These are phyloP conservation scores for Numenius phaeopus DNA, from an alignment of 2,797 vertebrate species.

Conservation along the genomic window DNA sequence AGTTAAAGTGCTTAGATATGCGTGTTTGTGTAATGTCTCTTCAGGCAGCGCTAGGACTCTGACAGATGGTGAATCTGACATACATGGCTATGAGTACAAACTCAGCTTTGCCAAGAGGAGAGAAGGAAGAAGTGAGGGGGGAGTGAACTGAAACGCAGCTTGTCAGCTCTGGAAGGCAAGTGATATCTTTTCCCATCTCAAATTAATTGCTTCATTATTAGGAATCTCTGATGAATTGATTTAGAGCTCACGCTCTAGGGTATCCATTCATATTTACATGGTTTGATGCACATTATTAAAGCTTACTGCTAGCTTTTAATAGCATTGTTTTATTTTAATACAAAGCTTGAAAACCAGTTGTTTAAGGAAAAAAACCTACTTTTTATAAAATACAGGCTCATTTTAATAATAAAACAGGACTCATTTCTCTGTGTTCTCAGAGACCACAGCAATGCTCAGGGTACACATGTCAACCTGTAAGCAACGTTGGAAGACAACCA, in stretches of 20 bases:
- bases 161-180: conserved; percentile 16
- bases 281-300: conserved; percentile 9
- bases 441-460: background rate
- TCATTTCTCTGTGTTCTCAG: background rate
- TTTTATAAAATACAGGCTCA: background rate
- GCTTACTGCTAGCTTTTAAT: background rate
- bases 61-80: conserved; percentile 32
- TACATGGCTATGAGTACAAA: background rate
- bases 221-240: conserved; percentile 25
- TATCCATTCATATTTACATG: conserved; percentile 1
- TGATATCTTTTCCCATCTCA: background rate
- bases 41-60: background rate
- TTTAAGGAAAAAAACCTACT: background rate
- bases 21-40: background rate
- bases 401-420: background rate
- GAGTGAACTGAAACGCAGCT: conserved; percentile 8
- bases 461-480: background rate
- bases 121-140: background rate
- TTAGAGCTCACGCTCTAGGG: background rate
- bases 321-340: background rate
- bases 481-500: background rate
- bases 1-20: background rate
- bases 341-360: background rate
- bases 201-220: conserved; percentile 55
- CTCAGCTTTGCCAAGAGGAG: background rate